Conservation (phyloP, 1,140 invertebrate species). For the Periplaneta americana region DNA sequence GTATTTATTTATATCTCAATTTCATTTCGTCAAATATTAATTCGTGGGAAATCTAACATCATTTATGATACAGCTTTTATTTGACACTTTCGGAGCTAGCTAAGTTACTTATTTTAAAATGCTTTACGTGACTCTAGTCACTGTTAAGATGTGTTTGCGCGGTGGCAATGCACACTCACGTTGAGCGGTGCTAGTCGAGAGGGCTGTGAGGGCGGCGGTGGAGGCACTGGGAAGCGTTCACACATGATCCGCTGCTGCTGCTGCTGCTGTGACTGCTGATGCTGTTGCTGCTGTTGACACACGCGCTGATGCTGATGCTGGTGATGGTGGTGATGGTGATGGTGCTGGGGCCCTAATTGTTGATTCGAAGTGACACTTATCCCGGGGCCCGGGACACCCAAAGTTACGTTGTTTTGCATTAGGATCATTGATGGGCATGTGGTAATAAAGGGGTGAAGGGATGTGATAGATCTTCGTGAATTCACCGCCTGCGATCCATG, state of each 20-base stretch:
- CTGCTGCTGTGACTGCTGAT: not conserved
- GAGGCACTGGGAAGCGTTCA: not conserved
- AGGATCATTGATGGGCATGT: conserved; percentile 8
- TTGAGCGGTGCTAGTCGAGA: conserved; percentile 10
- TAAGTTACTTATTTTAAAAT: too few species aligned
- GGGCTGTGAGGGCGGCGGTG: not conserved
- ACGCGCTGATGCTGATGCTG: not conserved
- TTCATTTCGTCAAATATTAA: too few species aligned
- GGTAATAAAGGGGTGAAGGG: not conserved
- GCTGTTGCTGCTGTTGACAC: not conserved
- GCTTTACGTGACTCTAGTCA: too few species aligned
- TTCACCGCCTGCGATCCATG: not conserved
- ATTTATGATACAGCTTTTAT: too few species aligned
- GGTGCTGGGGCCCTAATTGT: not conserved
- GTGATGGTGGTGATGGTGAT: not conserved
- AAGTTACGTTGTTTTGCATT: conserved; percentile 9
- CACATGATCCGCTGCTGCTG: not conserved
- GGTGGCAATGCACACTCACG: not conserved
- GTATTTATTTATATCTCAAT: too few species aligned
- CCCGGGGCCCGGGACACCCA: conserved; percentile 9
- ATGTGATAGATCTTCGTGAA: not conserved
- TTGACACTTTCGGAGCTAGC: too few species aligned
- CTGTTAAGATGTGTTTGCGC: too few species aligned
- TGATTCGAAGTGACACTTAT: not conserved
- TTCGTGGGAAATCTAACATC: too few species aligned